These are phyloP conservation scores for Nemotelus nigrinus DNA, from an alignment of 2,888 invertebrate genomes.

Conservation along the genomic window DNA sequence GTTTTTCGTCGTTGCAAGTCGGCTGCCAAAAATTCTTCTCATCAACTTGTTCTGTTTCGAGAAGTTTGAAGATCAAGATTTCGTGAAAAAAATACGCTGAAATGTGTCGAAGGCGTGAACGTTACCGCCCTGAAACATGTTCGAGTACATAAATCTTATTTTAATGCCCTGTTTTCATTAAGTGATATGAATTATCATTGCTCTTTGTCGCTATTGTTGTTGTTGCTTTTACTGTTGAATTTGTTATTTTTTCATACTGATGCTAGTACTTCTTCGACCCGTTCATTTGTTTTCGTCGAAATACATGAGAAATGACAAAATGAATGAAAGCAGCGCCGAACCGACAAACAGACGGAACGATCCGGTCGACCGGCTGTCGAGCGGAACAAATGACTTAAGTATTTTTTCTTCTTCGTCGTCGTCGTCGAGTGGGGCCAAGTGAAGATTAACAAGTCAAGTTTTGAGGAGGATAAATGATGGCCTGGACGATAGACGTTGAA, in stretches of 20 bases:
- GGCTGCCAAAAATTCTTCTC: too few species aligned
- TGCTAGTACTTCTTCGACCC: too few species aligned
- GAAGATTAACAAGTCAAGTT: conserved; percentile 17
- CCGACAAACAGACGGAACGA: too few species aligned
- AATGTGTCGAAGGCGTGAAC: conserved; percentile 46
- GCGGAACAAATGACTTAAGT: too few species aligned
- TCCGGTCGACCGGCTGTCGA: too few species aligned
- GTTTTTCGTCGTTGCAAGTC: too few species aligned
- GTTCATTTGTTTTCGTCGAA: too few species aligned
- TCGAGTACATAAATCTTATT: conserved; percentile 46
- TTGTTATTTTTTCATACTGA: neutral
- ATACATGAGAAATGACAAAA: too few species aligned
- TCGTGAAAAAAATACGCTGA: neutral
- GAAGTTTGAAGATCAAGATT: too few species aligned
- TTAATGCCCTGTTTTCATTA: conserved; percentile 21
- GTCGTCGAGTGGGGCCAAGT: neutral
- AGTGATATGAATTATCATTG: conserved; percentile 29
- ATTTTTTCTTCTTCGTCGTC: too few species aligned
- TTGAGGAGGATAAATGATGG: conserved; percentile 4
- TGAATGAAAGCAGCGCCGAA: too few species aligned
- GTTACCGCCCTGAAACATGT: conserved; percentile 49
- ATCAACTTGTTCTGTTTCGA: too few species aligned
- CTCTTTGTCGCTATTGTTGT: neutral
- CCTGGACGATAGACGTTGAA: neutral
- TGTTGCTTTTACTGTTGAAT: neutral